Percentiles rank a stretch among this genome's conserved stretches.
Evolutionary conservation across 2,888 invertebrate genomes (phyloP).

Genomic region (Melanostoma scalare): DNA sequence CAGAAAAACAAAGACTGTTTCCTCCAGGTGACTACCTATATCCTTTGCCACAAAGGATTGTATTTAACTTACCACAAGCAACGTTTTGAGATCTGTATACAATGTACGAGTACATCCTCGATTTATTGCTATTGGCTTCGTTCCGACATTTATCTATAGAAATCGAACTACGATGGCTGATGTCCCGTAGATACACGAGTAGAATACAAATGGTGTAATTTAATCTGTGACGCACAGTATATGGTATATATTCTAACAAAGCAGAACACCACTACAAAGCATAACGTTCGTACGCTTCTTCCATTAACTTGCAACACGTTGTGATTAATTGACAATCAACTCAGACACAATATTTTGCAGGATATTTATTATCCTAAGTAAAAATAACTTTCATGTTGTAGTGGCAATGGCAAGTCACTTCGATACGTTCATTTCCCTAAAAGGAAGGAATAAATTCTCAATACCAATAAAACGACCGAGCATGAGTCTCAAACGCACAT

Average conservation of each 20-base stretch:
- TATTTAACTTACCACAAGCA: no score
- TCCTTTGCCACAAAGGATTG: no score
- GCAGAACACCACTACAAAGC: neutral
- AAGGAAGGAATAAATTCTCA: neutral
- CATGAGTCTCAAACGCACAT: no score
- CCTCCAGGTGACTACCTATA: no score
- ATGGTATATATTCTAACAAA: neutral
- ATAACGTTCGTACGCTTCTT: neutral
- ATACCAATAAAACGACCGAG: neutral
- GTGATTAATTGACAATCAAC: conserved; percentile 59
- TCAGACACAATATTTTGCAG: neutral
- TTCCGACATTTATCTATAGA: conserved; percentile 7
- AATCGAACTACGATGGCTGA: conserved; percentile 24
- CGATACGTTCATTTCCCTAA: neutral
- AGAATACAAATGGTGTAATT: conserved; percentile 56
- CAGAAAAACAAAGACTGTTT: no score
- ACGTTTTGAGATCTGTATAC: no score
- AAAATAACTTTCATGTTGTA: neutral
- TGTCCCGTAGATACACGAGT: neutral
- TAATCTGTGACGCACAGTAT: conserved; percentile 16
- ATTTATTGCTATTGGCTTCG: no score
- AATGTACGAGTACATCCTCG: no score
- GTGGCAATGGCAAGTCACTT: neutral
- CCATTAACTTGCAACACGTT: conserved; percentile 57
- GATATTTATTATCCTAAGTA: conserved; percentile 8